A percentile compares a stretch with the other conserved stretches of the same genome.
Evolutionary conservation across 2,888 invertebrate species (phyloP).

Genomic region (Trypoxylon attenuatum): DNA sequence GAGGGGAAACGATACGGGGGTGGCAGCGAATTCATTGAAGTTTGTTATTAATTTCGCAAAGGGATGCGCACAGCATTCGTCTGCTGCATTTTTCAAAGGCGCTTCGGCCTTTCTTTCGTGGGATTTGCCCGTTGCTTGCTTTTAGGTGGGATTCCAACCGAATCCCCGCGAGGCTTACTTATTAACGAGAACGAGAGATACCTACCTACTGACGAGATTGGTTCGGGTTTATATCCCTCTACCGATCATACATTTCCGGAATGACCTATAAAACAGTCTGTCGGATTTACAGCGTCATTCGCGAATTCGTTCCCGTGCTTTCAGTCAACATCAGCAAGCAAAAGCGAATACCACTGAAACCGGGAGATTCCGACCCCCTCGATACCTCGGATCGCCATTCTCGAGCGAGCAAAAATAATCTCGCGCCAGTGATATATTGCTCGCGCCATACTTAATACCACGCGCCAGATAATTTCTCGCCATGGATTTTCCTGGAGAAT

Average conservation of each 20-base stretch:
- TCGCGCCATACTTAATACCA: too few species aligned
- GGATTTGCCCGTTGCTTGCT: not conserved
- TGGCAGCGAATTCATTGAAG: too few species aligned
- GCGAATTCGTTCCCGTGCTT: not conserved
- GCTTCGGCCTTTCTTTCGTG: not conserved
- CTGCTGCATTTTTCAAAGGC: not conserved
- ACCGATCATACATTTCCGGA: not conserved
- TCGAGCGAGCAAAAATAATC: too few species aligned
- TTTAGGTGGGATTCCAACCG: not conserved
- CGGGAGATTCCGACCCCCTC: too few species aligned
- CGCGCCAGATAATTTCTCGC: too few species aligned
- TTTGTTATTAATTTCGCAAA: too few species aligned
- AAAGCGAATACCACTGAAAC: too few species aligned
- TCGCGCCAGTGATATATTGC: too few species aligned
- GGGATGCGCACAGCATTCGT: too few species aligned
- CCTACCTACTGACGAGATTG: not conserved
- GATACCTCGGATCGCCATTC: too few species aligned
- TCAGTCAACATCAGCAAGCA: not conserved
- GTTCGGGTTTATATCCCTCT: constrained; percentile 3
- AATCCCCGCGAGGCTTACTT: not conserved
- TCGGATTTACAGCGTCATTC: not conserved
- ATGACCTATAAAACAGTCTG: not conserved
- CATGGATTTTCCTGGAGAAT: too few species aligned
- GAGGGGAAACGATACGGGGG: too few species aligned
- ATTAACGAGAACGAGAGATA: constrained; percentile 7